Evolutionary conservation across 2,797 vertebrate species (phyloP).

Genomic region (Lerista edwardsae): DNA sequence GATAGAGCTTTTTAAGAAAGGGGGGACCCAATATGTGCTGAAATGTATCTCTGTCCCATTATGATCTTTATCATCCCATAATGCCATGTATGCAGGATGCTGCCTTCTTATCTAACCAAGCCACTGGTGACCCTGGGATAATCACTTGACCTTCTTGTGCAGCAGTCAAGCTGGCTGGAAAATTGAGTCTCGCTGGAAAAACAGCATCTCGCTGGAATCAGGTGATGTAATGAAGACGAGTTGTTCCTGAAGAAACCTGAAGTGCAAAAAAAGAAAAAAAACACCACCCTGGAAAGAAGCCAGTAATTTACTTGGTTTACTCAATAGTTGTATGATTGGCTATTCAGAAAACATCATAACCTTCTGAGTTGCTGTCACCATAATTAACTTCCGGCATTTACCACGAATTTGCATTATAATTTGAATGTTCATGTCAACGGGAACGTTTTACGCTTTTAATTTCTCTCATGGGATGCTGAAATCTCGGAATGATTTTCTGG

Average conservation of each 20-base stretch:
- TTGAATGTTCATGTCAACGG: not conserved
- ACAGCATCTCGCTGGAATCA: not conserved
- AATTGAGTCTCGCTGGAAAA: constrained; percentile 61
- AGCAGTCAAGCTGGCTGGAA: constrained; percentile 49
- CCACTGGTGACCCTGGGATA: constrained; percentile 55
- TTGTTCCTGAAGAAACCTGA: not conserved
- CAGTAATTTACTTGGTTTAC: constrained; percentile 31
- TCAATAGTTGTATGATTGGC: not conserved
- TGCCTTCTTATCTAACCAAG: constrained; percentile 53
- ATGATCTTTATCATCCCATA: constrained; percentile 20
- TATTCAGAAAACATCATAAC: constrained; percentile 41
- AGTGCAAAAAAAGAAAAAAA: constrained; percentile 36
- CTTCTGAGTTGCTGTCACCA: not conserved
- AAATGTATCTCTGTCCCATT: constrained; percentile 57
- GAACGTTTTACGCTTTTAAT: not conserved
- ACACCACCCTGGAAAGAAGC: constrained; percentile 47
- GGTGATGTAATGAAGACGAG: constrained; percentile 38
- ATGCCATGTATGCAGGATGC: constrained; percentile 42
- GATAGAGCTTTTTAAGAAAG: constrained; percentile 9
- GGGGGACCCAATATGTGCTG: constrained; percentile 24
- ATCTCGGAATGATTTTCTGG: not conserved
- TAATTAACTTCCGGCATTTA: constrained; percentile 29
- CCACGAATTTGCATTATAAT: not conserved
- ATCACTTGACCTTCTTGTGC: constrained; percentile 63
- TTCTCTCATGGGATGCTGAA: not conserved